Conservation (phyloP, 1,140 invertebrate species). For the Galleria mellonella region DNA sequence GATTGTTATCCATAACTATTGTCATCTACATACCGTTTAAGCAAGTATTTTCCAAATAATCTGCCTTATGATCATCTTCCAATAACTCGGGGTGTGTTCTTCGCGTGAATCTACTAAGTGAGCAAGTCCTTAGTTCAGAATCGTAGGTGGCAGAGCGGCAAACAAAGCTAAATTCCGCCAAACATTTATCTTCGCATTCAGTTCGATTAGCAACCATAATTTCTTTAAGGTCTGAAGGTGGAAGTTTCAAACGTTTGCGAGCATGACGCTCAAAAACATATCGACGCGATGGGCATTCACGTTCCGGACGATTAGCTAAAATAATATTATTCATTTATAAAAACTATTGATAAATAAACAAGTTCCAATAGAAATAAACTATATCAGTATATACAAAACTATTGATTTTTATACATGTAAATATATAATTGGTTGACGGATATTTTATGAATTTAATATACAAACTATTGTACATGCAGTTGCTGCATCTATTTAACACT, state of each 20-base stretch:
- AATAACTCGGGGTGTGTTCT: constrained; percentile 88
- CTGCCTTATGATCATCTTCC: constrained; percentile 89
- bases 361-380: background rate
- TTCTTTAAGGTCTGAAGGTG: constrained; percentile 86
- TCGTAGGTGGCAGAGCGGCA: constrained; percentile 91
- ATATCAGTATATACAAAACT: no score
- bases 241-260: constrained; percentile 86
- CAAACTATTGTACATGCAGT: no score
- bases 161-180: constrained; percentile 91
- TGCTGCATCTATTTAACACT: no score
- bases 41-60: constrained; percentile 94
- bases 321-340: constrained; percentile 9
- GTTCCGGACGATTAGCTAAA: constrained; percentile 87
- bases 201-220: constrained; percentile 86
- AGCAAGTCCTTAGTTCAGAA: constrained; percentile 83
- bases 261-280: constrained; percentile 92
- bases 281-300: constrained; percentile 89
- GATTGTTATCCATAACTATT: no score
- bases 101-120: constrained; percentile 85
- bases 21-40: constrained; percentile 81
- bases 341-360: background rate
- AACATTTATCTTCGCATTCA: constrained; percentile 92
- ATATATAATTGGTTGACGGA: no score
- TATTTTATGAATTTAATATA: no score
- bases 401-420: no score